phyloP scores from a whole-genome alignment of 2,888 invertebrate genomes.

The Acrocyrtus sp. region DNA sequence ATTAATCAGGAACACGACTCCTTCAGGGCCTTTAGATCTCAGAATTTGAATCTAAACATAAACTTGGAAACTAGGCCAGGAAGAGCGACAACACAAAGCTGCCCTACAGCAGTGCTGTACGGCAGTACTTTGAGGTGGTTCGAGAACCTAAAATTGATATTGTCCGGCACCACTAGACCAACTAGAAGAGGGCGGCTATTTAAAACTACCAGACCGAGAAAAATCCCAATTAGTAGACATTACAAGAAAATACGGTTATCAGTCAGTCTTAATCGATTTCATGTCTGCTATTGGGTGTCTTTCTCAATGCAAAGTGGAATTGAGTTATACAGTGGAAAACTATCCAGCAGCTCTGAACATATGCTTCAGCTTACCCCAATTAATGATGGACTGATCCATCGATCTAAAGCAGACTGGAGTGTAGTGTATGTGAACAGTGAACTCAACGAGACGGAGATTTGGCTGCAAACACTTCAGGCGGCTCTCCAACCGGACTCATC shows the following conservation, averaged over 20 bases:
- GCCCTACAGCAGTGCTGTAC: constrained; percentile 83
- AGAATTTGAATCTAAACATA: constrained; percentile 82
- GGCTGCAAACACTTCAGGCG: constrained; percentile 90
- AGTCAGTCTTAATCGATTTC: constrained; percentile 82
- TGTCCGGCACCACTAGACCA: constrained; percentile 91
- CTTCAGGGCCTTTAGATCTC: constrained; percentile 92
- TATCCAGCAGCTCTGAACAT: constrained; percentile 79
- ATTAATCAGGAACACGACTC: constrained; percentile 97
- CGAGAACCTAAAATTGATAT: constrained; percentile 90
- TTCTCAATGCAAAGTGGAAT: constrained; percentile 94
- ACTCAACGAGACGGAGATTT: constrained; percentile 90
- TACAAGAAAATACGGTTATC: constrained; percentile 87
- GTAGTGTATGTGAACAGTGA: constrained; percentile 95
- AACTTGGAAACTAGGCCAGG: constrained; percentile 79
- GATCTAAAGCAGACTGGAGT: constrained; percentile 90
- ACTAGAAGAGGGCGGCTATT: constrained; percentile 92
- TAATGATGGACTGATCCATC: constrained; percentile 83
- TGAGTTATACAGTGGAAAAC: constrained; percentile 82
- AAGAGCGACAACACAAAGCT: constrained; percentile 69
- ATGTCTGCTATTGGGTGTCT: constrained; percentile 96
- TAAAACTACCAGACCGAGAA: constrained; percentile 82
- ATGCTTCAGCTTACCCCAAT: constrained; percentile 76
- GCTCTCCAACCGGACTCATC: constrained; percentile 73
- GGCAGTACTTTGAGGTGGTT: constrained; percentile 96
- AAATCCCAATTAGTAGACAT: constrained; percentile 92